These are phyloP conservation scores for Drosophila cracens DNA, from an alignment of 2,888 invertebrate genomes.

Conservation along the genomic window DNA sequence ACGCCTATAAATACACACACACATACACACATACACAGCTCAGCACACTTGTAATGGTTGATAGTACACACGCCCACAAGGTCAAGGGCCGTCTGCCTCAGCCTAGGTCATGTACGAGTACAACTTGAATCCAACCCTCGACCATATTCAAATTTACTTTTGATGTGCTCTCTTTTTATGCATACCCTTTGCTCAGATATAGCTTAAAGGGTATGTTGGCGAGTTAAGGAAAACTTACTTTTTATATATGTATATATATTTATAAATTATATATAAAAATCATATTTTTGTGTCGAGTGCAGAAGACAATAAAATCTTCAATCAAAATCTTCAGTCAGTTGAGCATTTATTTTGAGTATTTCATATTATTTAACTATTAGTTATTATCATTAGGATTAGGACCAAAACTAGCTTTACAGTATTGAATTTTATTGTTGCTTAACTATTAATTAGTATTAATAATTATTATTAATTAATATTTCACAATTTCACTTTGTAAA, in stretches of 20 bases:
- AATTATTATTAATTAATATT: neutral
- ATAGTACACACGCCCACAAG: conserved; percentile 55
- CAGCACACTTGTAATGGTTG: conserved; percentile 15
- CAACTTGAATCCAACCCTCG: conserved; percentile 52
- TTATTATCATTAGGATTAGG: neutral
- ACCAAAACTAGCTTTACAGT: neutral
- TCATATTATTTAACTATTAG: neutral
- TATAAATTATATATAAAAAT: neutral
- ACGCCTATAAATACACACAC: conserved; percentile 7
- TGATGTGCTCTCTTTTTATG: neutral
- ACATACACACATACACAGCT: neutral
- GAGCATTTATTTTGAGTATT: neutral
- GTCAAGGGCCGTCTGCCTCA: conserved; percentile 71
- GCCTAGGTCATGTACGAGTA: conserved; percentile 68
- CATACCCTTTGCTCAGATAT: conserved; percentile 33
- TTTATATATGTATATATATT: neutral
- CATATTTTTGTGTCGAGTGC: too few species aligned
- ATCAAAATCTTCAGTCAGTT: neutral
- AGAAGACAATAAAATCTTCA: neutral
- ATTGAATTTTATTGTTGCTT: neutral
- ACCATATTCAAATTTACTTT: conserved; percentile 50
- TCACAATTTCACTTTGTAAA: too few species aligned
- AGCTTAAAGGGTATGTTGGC: neutral
- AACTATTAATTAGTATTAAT: neutral
- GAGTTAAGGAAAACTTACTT: neutral